phyloP scores from a whole-genome alignment of 1,140 invertebrate species.

The Drosophila arawakana region DNA sequence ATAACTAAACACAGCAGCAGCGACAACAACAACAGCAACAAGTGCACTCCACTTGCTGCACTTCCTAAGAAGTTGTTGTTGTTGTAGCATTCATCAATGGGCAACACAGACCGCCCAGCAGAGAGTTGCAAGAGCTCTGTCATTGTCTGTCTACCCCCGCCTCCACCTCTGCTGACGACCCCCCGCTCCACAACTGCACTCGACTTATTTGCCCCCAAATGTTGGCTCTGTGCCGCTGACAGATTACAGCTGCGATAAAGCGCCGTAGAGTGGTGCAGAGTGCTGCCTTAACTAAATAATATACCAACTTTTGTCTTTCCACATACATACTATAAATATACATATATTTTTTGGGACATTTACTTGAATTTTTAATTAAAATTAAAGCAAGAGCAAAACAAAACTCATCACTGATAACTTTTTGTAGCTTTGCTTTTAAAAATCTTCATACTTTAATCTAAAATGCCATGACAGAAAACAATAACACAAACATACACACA shows the following conservation, averaged over 20 bases:
- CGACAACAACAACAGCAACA: constrained; percentile 24
- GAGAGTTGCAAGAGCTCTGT: constrained; percentile 10
- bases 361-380: constrained; percentile 63
- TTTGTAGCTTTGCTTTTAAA: constrained; percentile 15
- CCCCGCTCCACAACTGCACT: constrained; percentile 22
- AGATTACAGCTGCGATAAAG: constrained; percentile 82
- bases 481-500: neutral
- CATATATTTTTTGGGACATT: constrained; percentile 17
- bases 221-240: constrained; percentile 54
- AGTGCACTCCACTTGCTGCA: constrained; percentile 63
- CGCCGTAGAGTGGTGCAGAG: constrained; percentile 14
- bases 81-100: constrained; percentile 44
- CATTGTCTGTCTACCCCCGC: constrained; percentile 29
- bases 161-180: constrained; percentile 2
- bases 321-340: constrained; percentile 4
- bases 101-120: constrained; percentile 42
- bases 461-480: constrained; percentile 1
- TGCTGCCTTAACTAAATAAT: constrained; percentile 18
- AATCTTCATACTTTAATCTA: constrained; percentile 32
- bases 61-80: constrained; percentile 38
- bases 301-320: constrained; percentile 45
- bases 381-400: constrained; percentile 46
- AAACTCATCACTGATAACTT: constrained; percentile 62
- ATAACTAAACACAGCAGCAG: constrained; percentile 66
- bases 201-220: constrained; percentile 15